Evolutionary conservation across 2,888 invertebrate genomes (phyloP).

Genomic region (Micropterix aruncella): DNA sequence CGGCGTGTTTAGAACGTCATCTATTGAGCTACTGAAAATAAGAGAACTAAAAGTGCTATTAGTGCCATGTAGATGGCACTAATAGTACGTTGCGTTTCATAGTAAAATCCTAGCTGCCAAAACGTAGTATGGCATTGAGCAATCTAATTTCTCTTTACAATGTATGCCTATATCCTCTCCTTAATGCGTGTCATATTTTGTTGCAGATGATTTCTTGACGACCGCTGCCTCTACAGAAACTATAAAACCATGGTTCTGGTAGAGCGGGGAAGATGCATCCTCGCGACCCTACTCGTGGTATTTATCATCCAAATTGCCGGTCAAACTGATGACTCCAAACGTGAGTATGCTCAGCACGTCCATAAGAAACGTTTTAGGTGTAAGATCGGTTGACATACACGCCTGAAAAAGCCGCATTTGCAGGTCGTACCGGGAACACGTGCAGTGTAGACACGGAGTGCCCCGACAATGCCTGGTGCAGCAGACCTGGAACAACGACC

Average conservation of each 20-base stretch:
- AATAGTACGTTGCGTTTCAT: no score
- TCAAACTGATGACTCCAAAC: not conserved
- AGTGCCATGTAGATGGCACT: no score
- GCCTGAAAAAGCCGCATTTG: no score
- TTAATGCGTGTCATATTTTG: no score
- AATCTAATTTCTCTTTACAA: no score
- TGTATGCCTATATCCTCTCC: no score
- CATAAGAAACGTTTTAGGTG: not conserved
- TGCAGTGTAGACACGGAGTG: constrained; percentile 31
- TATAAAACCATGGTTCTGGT: not conserved
- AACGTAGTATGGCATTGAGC: no score
- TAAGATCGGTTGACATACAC: not conserved
- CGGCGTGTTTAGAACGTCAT: no score
- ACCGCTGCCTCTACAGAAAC: not conserved
- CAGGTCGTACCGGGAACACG: constrained; percentile 33
- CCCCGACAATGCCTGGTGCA: constrained; percentile 37
- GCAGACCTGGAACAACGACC: constrained; percentile 15
- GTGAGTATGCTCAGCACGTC: not conserved
- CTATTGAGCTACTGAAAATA: no score
- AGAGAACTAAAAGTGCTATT: no score
- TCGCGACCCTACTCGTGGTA: not conserved
- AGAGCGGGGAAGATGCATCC: not conserved
- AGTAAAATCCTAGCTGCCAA: no score
- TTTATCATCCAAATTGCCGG: not conserved
- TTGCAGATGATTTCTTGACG: not conserved